Evolutionary conservation across 2,797 vertebrate genomes (phyloP).

Genomic region (Anguilla anguilla): DNA sequence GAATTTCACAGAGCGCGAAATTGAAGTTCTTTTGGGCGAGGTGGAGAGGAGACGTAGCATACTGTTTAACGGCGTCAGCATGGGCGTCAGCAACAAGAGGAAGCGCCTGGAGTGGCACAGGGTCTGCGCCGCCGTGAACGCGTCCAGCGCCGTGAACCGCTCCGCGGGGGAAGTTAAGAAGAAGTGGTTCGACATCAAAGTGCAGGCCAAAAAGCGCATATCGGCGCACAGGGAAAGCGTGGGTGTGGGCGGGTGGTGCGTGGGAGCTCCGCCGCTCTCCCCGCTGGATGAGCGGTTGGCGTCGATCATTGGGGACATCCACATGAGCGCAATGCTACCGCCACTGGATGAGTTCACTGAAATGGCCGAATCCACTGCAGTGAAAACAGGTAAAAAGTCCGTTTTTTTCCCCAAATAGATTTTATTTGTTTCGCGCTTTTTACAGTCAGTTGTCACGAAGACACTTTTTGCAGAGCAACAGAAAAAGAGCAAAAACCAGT

Average conservation of each 20-base stretch:
- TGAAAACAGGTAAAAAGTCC: neutral
- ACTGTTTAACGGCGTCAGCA: neutral
- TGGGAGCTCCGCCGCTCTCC: neutral
- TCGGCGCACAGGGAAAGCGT: neutral
- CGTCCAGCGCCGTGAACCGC: neutral
- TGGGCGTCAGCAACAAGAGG: neutral
- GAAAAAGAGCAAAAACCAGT: too few relatives aligned
- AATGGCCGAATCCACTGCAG: neutral
- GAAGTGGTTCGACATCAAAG: neutral
- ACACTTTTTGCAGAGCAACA: too few relatives aligned
- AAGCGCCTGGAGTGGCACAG: neutral
- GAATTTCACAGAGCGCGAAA: neutral
- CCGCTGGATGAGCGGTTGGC: neutral
- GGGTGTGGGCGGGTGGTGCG: neutral
- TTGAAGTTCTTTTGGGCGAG: neutral
- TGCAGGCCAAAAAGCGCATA: slow-evolving; percentile 2
- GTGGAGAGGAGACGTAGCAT: neutral
- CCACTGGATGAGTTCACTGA: neutral
- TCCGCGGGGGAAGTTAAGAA: neutral
- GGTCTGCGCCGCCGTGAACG: neutral
- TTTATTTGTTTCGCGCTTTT: too few relatives aligned
- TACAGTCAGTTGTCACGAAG: too few relatives aligned
- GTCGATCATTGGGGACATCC: neutral
- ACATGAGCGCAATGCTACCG: neutral
- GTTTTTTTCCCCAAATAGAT: too few relatives aligned